A percentile compares a stretch with the other conserved stretches of the same genome.
phyloP scores from a whole-genome alignment of 2,113 vertebrate species.

The Upupa epops region DNA sequence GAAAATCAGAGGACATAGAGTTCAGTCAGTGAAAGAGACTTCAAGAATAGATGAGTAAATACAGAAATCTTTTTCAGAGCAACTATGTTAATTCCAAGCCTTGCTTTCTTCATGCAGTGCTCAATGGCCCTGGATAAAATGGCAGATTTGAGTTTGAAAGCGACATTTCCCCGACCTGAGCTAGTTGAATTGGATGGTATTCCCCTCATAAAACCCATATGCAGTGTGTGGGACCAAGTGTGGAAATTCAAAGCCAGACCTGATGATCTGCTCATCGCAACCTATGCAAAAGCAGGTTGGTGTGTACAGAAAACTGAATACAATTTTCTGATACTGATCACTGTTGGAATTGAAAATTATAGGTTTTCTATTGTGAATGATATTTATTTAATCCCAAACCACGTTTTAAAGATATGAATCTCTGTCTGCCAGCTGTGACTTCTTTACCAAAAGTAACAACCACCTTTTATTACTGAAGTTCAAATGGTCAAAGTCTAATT shows the following conservation, averaged over 20 bases:
- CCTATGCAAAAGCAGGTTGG: constrained; percentile 75
- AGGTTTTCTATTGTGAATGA: neutral
- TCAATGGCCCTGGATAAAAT: constrained; percentile 47
- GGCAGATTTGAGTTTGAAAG: constrained; percentile 26
- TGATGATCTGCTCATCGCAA: constrained; percentile 72
- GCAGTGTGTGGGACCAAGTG: constrained; percentile 43
- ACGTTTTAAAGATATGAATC: neutral
- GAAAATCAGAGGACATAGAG: neutral
- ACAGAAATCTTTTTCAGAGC: neutral
- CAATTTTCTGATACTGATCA: neutral
- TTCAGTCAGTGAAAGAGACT: neutral
- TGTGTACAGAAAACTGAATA: neutral
- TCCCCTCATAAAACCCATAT: neutral
- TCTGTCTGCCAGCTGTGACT: neutral
- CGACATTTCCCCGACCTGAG: fast-evolving
- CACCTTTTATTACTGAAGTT: neutral
- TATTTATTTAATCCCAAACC: neutral
- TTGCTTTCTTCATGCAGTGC: neutral
- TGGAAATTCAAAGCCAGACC: constrained; percentile 74
- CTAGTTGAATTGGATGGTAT: constrained; percentile 48
- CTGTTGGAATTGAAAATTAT: neutral
- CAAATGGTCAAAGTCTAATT: neutral
- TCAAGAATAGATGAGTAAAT: neutral
- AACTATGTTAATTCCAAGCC: neutral
- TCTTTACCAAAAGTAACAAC: neutral